Percentiles rank a stretch among this genome's conserved stretches.
Conservation (phyloP, 2,888 invertebrate species). For the Amblyteles armatorius region DNA sequence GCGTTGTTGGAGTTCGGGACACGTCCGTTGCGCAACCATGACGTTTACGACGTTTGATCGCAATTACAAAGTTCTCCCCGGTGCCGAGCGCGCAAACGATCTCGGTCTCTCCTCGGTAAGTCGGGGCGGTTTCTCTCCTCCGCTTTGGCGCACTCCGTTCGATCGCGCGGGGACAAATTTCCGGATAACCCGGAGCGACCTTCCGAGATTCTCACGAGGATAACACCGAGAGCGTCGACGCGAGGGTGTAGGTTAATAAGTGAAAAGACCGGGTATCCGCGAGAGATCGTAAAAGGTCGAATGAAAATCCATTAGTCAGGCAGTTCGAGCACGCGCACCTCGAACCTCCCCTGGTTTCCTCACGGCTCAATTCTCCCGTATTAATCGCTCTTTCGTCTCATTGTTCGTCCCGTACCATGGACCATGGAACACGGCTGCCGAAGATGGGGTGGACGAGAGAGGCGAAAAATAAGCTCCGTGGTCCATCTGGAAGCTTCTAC, state of each 20-base stretch:
- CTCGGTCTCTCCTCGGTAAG: constrained; percentile 1
- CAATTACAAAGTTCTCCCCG: constrained; percentile 74
- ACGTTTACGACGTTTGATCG: constrained; percentile 75
- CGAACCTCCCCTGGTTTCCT: neutral
- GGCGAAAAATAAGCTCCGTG: neutral
- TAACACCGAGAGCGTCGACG: constrained; percentile 32
- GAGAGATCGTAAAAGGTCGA: constrained; percentile 74
- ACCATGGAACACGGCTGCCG: neutral
- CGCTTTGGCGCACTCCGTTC: constrained; percentile 25
- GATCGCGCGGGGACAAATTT: constrained; percentile 18
- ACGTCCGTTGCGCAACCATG: constrained; percentile 37
- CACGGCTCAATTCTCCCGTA: constrained; percentile 4
- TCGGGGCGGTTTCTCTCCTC: neutral
- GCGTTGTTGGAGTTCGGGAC: constrained; percentile 5
- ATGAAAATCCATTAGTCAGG: constrained; percentile 76
- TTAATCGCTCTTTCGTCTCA: constrained; percentile 38
- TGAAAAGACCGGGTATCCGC: constrained; percentile 23
- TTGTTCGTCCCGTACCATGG: constrained; percentile 13
- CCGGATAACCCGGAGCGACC: constrained; percentile 16
- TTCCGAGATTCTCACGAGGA: constrained; percentile 19
- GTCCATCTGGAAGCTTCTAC: constrained; percentile 21
- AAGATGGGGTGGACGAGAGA: neutral
- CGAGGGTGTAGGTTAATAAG: constrained; percentile 41
- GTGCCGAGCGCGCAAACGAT: constrained; percentile 51
- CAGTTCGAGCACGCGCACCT: constrained; percentile 22